Evolutionary conservation across 2,888 invertebrate genomes (phyloP).

Genomic region (Chironomus tentans): DNA sequence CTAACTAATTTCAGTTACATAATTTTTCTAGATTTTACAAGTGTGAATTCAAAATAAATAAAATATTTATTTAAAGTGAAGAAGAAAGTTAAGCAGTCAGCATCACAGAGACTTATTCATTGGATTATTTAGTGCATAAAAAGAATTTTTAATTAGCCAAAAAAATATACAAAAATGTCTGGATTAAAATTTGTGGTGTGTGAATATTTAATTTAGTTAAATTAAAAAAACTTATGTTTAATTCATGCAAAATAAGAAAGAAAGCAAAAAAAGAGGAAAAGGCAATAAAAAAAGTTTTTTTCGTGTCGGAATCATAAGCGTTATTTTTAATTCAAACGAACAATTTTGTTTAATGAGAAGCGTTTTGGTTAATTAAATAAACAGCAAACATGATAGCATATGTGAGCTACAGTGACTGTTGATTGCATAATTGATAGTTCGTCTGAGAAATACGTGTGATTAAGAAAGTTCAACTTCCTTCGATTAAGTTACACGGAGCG

Average conservation of each 20-base stretch:
- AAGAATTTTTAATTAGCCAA: too few relatives aligned
- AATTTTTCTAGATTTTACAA: not conserved
- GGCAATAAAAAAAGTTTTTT: too few relatives aligned
- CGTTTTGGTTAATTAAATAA: too few relatives aligned
- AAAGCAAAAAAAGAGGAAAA: not conserved
- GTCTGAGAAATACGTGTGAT: too few relatives aligned
- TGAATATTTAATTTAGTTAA: not conserved
- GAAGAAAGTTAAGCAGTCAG: not conserved
- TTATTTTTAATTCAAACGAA: too few relatives aligned
- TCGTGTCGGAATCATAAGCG: too few relatives aligned
- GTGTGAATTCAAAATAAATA: not conserved
- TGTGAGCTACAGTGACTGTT: too few relatives aligned
- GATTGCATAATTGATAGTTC: too few relatives aligned
- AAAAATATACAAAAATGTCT: not conserved
- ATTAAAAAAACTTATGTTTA: not conserved
- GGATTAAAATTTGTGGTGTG: constrained; percentile 19
- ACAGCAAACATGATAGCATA: too few relatives aligned
- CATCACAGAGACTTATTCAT: not conserved
- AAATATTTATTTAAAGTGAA: not conserved
- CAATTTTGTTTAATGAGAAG: too few relatives aligned
- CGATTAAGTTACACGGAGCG: too few relatives aligned
- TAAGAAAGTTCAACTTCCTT: too few relatives aligned
- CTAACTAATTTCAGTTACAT: not conserved
- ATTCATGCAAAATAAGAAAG: not conserved
- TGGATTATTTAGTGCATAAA: constrained; percentile 8